Percentiles rank a stretch among this genome's conserved stretches.
Conservation (phyloP, 2,888 invertebrate species). For the Leptinotarsa haldemani region DNA sequence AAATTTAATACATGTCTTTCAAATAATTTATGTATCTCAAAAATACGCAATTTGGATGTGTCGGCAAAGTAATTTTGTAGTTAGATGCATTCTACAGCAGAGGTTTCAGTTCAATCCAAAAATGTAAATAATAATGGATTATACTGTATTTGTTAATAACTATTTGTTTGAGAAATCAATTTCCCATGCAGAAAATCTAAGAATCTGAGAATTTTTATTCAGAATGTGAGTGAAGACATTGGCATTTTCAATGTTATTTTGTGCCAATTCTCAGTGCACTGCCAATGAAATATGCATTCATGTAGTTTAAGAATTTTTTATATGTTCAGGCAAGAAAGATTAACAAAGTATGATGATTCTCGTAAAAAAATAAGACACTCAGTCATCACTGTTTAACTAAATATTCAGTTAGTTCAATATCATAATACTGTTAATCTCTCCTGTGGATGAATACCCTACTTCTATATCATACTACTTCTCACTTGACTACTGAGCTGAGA, state of each 20-base stretch:
- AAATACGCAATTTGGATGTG: no score
- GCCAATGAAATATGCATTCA: constrained; percentile 6
- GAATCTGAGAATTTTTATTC: neutral
- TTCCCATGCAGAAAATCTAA: neutral
- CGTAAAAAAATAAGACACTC: neutral
- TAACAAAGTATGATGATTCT: neutral
- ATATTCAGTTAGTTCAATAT: no score
- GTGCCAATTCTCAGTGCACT: constrained; percentile 10
- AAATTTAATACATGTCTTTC: no score
- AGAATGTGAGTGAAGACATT: neutral
- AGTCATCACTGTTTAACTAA: neutral
- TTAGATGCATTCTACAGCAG: no score
- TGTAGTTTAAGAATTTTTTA: neutral
- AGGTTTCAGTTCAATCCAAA: no score
- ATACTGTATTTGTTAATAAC: no score
- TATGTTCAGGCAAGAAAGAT: neutral
- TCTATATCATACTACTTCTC: constrained; percentile 17
- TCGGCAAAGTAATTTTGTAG: no score
- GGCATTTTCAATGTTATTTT: neutral
- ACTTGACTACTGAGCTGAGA: neutral
- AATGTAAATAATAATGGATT: no score
- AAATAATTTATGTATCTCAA: no score
- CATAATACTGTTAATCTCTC: neutral
- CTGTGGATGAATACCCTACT: neutral
- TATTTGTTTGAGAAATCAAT: neutral